These are phyloP conservation scores for honey bee (Apis mellifera) DNA, from an alignment of 1,140 invertebrate genomes.

Conservation along the genomic window DNA sequence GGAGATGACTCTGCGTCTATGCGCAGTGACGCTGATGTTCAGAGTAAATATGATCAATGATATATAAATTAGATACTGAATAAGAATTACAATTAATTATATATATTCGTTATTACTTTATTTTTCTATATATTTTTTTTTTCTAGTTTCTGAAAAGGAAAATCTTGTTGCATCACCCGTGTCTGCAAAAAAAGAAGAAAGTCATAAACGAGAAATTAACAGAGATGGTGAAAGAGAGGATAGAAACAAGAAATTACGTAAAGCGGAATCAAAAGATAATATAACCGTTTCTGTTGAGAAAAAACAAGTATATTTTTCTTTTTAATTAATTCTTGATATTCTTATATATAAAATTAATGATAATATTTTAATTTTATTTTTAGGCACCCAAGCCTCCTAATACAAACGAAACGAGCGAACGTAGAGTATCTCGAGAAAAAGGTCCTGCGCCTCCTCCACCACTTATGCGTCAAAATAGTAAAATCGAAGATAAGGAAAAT, in stretches of 20 bases:
- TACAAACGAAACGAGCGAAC: constrained; percentile 71
- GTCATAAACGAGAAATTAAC: constrained; percentile 79
- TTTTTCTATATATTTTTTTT: constrained; percentile 18
- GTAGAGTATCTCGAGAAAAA: constrained; percentile 80
- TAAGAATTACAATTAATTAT: not conserved
- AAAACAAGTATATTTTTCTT: constrained; percentile 77
- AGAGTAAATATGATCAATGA: constrained; percentile 82
- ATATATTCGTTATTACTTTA: constrained; percentile 16
- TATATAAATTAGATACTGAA: not conserved
- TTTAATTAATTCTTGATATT: not conserved
- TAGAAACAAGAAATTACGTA: constrained; percentile 80
- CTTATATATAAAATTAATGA: not conserved
- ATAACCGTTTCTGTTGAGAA: constrained; percentile 79
- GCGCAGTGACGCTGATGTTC: constrained; percentile 89
- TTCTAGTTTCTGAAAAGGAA: constrained; percentile 76
- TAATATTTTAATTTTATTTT: constrained; percentile 15
- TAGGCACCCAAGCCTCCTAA: constrained; percentile 80
- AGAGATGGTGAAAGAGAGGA: constrained; percentile 81
- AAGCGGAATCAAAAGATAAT: constrained; percentile 80
- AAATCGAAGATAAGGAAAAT: constrained; percentile 72
- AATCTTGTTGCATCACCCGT: constrained; percentile 70
- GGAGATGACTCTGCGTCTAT: constrained; percentile 92
- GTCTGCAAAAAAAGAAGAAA: constrained; percentile 77
- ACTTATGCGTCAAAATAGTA: constrained; percentile 73
- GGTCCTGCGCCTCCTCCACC: constrained; percentile 82